Evolutionary conservation across 2,113 vertebrate species (phyloP).

Genomic region (Forbesichthys agassizii): DNA sequence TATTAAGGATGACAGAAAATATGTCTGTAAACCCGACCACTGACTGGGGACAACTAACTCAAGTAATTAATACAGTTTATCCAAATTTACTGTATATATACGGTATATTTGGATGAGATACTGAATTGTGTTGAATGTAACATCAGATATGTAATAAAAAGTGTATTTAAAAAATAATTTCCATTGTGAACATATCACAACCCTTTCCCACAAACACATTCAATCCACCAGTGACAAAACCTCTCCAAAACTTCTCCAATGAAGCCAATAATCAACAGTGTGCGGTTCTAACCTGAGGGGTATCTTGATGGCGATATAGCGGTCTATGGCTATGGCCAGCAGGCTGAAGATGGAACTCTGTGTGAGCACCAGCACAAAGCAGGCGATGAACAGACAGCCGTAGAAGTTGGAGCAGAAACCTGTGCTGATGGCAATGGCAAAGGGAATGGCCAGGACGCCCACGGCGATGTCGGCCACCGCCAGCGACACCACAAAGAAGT

Average conservation of each 20-base stretch:
- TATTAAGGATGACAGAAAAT: neutral
- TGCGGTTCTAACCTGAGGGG: conserved; percentile 86
- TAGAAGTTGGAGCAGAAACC: conserved; percentile 95
- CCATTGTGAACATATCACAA: too few relatives aligned
- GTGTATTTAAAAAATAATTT: too few relatives aligned
- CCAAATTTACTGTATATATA: neutral
- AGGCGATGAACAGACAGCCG: conserved; percentile 94
- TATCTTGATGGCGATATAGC: conserved; percentile 92
- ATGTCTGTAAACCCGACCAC: neutral
- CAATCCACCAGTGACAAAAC: too few relatives aligned
- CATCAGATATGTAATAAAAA: too few relatives aligned
- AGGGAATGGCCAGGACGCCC: conserved; percentile 93
- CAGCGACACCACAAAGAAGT: conserved; percentile 95
- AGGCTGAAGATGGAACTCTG: conserved; percentile 99
- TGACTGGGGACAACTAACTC: too few relatives aligned
- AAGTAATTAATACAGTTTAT: too few relatives aligned
- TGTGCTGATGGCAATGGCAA: conserved; percentile 91
- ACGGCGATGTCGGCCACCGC: conserved; percentile 94
- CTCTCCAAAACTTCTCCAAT: too few relatives aligned
- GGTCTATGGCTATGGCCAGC: conserved; percentile 93
- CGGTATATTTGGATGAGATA: neutral
- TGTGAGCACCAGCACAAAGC: conserved; percentile 93
- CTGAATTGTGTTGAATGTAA: neutral
- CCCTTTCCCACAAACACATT: too few relatives aligned
- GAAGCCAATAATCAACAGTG: too few relatives aligned